Conservation (phyloP, 2,888 invertebrate species). For the Chrysopilus asiliformis region DNA sequence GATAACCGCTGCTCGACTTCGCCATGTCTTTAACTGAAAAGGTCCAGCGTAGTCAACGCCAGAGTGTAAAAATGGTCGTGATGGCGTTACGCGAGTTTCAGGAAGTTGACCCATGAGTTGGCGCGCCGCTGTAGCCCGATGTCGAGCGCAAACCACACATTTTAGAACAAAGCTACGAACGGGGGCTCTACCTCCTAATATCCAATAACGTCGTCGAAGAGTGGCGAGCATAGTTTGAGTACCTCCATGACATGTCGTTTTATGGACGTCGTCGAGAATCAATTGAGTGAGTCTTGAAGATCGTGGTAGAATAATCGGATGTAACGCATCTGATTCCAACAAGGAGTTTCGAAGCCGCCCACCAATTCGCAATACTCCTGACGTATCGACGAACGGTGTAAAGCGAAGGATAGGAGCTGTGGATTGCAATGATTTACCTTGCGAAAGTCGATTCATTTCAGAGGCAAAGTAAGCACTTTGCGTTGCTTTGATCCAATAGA, state of each 20-base stretch:
- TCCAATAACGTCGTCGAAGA: too few species aligned
- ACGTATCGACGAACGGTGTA: not conserved
- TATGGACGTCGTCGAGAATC: not conserved
- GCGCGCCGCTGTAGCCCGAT: not conserved
- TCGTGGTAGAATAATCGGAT: too few species aligned
- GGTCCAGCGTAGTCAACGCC: slow-evolving; percentile 17
- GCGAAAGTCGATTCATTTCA: too few species aligned
- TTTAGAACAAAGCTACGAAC: not conserved
- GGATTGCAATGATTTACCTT: too few species aligned
- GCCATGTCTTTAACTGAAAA: slow-evolving; percentile 10
- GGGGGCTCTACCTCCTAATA: not conserved
- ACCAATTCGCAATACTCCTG: not conserved
- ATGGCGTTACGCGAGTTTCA: not conserved
- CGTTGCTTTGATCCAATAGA: too few species aligned
- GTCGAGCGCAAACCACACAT: not conserved
- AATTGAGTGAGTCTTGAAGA: too few species aligned
- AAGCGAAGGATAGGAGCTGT: not conserved
- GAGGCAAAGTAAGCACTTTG: too few species aligned
- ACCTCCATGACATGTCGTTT: not conserved
- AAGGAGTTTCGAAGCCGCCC: too few species aligned
- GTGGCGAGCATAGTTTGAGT: too few species aligned
- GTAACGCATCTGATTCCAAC: too few species aligned
- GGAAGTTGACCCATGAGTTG: slow-evolving; percentile 4
- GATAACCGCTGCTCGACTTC: slow-evolving; percentile 12
- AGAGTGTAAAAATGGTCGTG: slow-evolving; percentile 12